Evolutionary conservation across 2,888 invertebrate species (phyloP), one percentile per base, ranked within the genome.

Genomic region (Xylophagus ater): DNA sequence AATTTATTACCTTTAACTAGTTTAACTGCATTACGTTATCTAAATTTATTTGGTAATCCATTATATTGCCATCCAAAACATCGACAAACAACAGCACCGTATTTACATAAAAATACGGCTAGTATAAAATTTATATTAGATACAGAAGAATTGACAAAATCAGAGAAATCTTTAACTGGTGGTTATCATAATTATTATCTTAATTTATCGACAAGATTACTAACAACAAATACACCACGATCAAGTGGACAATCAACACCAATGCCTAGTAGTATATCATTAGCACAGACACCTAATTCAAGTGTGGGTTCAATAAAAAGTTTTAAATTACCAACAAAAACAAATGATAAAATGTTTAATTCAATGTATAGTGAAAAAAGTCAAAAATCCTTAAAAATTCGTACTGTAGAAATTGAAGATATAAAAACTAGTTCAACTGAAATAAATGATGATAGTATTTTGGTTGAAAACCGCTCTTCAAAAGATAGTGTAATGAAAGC

Each of bases 31-130:
- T 59, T 79, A 4, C 59, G 69, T 32, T 69, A 66, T 54, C 51
- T 80, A 9, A 70, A 69, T 48, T 59, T 79, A 10, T 65, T 65
- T 45, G 74, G 73, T 4, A 78, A 80, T 65, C 78, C 80, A 1
- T 51, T 80, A 13, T 67, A 69, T 37, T 76, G 69, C 55, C 73
- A 76, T 58, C 69, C 71, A 2, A 68, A 71, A 28, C 77, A 80
- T 55, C 67, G 78, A 24, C 49, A 62, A 40, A 58, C 67, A 2
- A 67, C 72, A 1, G 65, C 71, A 3, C 66, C 68, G 48, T 71
- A 71, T 58, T 58, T 78, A 31, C 72, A 76, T 53, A 67, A 67
- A 41, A 70, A 71, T 46, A 65, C 71, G 10, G 61, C 66, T 7
- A 66, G 65, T 19, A 65, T 63, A 4, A 69, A 71, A 59, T 78